Evolutionary conservation across 2,888 invertebrate species (phyloP).

Genomic region (Pseudoips prasinana): DNA sequence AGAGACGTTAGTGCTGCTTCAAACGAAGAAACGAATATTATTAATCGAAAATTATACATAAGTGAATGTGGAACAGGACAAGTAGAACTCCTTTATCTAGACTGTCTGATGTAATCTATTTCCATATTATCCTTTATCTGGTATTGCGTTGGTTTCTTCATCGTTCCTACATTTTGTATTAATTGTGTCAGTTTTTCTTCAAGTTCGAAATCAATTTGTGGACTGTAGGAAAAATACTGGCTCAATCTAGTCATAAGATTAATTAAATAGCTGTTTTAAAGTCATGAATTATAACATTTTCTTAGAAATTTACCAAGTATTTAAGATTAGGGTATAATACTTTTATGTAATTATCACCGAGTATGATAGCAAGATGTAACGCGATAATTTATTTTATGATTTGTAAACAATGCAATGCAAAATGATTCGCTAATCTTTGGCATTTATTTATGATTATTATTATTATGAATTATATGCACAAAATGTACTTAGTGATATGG

Average conservation of each 20-base stretch:
- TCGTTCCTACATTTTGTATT: conserved; percentile 77
- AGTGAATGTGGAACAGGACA: conserved; percentile 60
- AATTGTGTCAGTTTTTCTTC: conserved; percentile 72
- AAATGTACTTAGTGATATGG: conserved; percentile 74
- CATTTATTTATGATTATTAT: conserved; percentile 67
- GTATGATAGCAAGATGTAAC: conserved; percentile 54
- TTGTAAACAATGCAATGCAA: conserved; percentile 56
- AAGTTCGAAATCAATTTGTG: conserved; percentile 55
- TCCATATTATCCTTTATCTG: conserved; percentile 30
- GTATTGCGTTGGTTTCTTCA: conserved; percentile 57
- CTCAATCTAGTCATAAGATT: conserved; percentile 83
- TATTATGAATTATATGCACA: conserved; percentile 66
- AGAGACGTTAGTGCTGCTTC: conserved; percentile 71
- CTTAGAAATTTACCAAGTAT: conserved; percentile 64
- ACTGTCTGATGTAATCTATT: conserved; percentile 47
- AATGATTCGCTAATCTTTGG: conserved; percentile 55
- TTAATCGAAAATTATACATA: conserved; percentile 72
- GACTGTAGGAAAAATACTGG: conserved; percentile 70
- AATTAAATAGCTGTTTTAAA: conserved; percentile 75
- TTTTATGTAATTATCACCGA: conserved; percentile 54
- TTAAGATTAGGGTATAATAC: conserved; percentile 57
- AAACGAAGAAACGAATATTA: conserved; percentile 74
- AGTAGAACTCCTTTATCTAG: conserved; percentile 50
- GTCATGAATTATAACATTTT: conserved; percentile 65
- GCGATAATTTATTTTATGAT: conserved; percentile 52